Evolutionary conservation across 2,888 invertebrate genomes (phyloP), one percentile per base, ranked within the genome.

Genomic region (Drosophila niveifrons): DNA sequence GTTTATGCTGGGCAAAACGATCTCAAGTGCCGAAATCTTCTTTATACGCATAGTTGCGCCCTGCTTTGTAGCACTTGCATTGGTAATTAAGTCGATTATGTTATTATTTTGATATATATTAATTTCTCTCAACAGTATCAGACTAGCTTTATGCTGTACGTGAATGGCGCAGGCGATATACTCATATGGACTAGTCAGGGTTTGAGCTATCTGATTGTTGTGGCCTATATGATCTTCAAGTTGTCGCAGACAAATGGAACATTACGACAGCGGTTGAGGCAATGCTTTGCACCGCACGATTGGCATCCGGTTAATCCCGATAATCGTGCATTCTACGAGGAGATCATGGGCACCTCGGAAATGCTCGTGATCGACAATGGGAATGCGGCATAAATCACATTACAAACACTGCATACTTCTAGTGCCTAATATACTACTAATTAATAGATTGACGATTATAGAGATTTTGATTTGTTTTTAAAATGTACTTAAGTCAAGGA

Each of bases 1-100:
- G 80, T 96, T 96, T 90, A 96, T 96, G 96, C 94, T 95, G 2
- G 94, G 95, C 10, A 92, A 93, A 76, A 94, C 94, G 53, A 91
- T 96, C 55, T 90, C 91, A 55, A 93, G 93, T 69, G 93, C 93
- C 61, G 90, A 90, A 76, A 91, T 92, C 51, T 90, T 90, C 61
- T 57, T 86, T 15, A 88, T 92, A 63, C 89, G 92, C 62, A 90
- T 91, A 41, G 55, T 89, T 31, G 91, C 91, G 15, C 92, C 92
- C 2, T 70, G 89, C 9, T 90, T 91, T 61, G 72, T 91, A 34
- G 80, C 81, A 3, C 51, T 91, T 3, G 80, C 82, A 34, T 59
- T 91, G 78, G 92, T 92, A 73, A 71, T 13, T 15, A n/a, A 6
- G 13, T 7, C n/a, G 9, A 34, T 46, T n/a, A n/a, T 41, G 13